phyloP scores from a whole-genome alignment of 2,888 invertebrate species.

The Sinodicranocentrus sp. region DNA sequence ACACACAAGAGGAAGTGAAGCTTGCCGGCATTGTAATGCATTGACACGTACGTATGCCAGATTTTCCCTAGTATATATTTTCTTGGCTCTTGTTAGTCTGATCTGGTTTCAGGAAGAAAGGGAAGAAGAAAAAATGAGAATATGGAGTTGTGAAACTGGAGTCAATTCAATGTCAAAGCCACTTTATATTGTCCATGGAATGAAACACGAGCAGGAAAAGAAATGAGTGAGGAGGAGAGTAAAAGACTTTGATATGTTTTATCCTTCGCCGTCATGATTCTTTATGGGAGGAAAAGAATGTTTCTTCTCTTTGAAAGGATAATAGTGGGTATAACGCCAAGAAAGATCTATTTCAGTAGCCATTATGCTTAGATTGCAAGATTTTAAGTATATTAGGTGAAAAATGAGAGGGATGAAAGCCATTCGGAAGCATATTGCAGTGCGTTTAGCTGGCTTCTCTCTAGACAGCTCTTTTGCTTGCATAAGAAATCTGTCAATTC shows the following conservation, averaged over 20 bases:
- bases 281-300: slow-evolving; percentile 9
- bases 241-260: not conserved
- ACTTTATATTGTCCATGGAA: slow-evolving; percentile 2
- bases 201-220: not conserved
- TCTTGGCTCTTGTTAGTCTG: slow-evolving; percentile 31
- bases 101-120: slow-evolving; percentile 10
- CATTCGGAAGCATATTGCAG: not conserved
- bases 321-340: not conserved
- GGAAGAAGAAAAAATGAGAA: not conserved
- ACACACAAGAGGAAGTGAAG: too few species aligned
- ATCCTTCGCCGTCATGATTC: slow-evolving; percentile 17
- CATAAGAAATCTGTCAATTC: slow-evolving; percentile 11
- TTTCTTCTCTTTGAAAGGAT: not conserved
- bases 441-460: not conserved
- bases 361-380: slow-evolving; percentile 15
- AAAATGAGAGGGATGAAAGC: slow-evolving; percentile 25
- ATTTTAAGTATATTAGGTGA: slow-evolving; percentile 10
- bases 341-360: slow-evolving; percentile 17
- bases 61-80: slow-evolving; percentile 13
- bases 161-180: slow-evolving; percentile 54
- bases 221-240: not conserved
- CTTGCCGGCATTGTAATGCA: slow-evolving; percentile 3
- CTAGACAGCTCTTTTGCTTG: not conserved
- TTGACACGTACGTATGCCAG: not conserved
- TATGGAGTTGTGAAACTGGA: slow-evolving; percentile 8